Percentiles rank a stretch among this genome's conserved stretches.
phyloP scores from a whole-genome alignment of 2,797 vertebrate genomes.

The Paramormyrops hopkinsi region DNA sequence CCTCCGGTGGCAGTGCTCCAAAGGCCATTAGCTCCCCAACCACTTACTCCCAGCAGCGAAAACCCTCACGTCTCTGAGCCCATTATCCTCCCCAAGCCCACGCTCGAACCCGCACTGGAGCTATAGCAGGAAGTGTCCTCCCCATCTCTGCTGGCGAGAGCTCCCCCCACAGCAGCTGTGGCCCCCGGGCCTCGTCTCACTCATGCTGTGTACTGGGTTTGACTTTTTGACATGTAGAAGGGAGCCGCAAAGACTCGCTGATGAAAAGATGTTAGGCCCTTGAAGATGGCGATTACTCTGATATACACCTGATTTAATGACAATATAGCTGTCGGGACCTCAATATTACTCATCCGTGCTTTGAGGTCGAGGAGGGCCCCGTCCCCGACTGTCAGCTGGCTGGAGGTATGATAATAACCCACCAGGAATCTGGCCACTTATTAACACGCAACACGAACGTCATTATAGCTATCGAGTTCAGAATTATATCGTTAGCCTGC shows the following conservation, averaged over 20 bases:
- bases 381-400: slow-evolving; percentile 2
- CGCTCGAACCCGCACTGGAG: neutral
- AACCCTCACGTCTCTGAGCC: slow-evolving; percentile 8
- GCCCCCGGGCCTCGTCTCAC: slow-evolving; percentile 8
- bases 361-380: slow-evolving; percentile 7
- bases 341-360: slow-evolving; percentile 32
- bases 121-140: neutral
- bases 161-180: neutral
- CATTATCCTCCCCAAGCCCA: neutral
- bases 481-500: neutral
- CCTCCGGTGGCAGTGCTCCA: neutral
- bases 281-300: slow-evolving; percentile 53
- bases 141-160: neutral
- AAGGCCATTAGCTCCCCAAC: neutral
- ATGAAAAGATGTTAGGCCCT: slow-evolving; percentile 45
- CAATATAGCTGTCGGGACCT: slow-evolving; percentile 59
- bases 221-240: neutral
- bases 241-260: neutral
- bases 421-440: neutral
- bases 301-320: slow-evolving; percentile 57
- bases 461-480: neutral
- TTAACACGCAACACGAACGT: neutral
- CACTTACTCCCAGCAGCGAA: neutral
- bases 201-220: slow-evolving; percentile 17
- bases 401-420: neutral